Evolutionary conservation across 2,888 invertebrate species (phyloP).

Genomic region (Xestia xanthographa): DNA sequence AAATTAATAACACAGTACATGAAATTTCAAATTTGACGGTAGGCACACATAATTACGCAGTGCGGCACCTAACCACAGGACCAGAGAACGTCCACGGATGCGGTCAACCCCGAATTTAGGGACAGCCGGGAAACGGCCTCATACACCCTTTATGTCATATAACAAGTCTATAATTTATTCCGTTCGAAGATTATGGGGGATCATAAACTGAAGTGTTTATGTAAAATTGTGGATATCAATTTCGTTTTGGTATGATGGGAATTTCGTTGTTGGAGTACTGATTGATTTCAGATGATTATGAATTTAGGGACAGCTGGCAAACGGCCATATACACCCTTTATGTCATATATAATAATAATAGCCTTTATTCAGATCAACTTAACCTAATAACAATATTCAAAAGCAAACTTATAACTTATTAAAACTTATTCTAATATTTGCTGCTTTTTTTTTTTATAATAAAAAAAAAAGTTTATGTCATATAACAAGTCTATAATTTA

Average conservation of each 20-base stretch:
- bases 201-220: constrained; percentile 8
- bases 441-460: too few species aligned
- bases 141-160: constrained; percentile 9
- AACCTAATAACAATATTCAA: too few species aligned
- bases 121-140: constrained; percentile 18
- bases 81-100: constrained; percentile 34
- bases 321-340: constrained; percentile 9
- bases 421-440: too few species aligned
- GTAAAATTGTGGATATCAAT: constrained; percentile 11
- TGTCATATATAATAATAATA: too few species aligned
- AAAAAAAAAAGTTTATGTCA: too few species aligned
- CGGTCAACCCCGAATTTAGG: constrained; percentile 39
- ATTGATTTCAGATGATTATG: too few species aligned
- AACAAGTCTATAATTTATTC: constrained; percentile 42
- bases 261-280: neutral
- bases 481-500: constrained; percentile 37
- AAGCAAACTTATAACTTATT: too few species aligned
- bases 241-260: neutral
- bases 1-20: constrained; percentile 40
- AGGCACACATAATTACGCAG: constrained; percentile 58
- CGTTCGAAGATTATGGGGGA: constrained; percentile 27
- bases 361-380: too few species aligned
- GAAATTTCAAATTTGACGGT: constrained; percentile 31
- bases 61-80: constrained; percentile 56
- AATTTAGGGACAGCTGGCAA: constrained; percentile 29